These are phyloP conservation scores for Phaenicophaeus curvirostris DNA, from an alignment of 2,797 vertebrate species.

Conservation along the genomic window DNA sequence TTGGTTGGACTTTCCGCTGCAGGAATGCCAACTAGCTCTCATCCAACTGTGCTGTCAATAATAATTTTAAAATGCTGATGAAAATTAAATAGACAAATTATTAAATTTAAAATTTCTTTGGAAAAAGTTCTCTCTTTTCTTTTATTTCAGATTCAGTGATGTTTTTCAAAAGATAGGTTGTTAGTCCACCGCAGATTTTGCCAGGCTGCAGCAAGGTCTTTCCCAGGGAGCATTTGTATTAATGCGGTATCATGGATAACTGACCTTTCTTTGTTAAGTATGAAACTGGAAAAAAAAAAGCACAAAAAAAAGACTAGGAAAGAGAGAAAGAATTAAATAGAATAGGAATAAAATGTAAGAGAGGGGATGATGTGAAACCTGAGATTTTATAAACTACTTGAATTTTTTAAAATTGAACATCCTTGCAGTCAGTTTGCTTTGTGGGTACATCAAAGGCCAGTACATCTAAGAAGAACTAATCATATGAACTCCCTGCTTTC, in stretches of 20 bases:
- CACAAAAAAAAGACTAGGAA: neutral
- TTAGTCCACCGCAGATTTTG: neutral
- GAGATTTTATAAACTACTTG: neutral
- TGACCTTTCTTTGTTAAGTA: neutral
- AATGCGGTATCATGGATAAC: neutral
- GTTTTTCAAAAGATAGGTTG: neutral
- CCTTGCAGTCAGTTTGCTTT: neutral
- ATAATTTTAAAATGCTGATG: neutral
- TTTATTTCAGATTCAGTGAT: neutral
- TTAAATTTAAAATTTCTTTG: neutral
- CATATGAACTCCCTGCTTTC: neutral
- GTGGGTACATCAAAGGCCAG: neutral
- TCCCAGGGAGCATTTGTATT: neutral
- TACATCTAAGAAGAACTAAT: neutral
- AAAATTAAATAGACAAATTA: neutral
- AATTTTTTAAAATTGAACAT: neutral
- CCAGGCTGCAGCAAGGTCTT: neutral
- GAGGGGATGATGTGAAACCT: fast-evolving
- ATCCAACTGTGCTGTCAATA: neutral
- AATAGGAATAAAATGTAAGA: neutral
- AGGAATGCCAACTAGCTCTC: neutral
- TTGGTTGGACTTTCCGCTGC: neutral
- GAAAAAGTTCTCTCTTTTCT: neutral
- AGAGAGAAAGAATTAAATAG: neutral
- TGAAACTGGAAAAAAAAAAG: neutral